Conservation (phyloP, 2,113 vertebrate species). For the Telmatochromis sp. region DNA sequence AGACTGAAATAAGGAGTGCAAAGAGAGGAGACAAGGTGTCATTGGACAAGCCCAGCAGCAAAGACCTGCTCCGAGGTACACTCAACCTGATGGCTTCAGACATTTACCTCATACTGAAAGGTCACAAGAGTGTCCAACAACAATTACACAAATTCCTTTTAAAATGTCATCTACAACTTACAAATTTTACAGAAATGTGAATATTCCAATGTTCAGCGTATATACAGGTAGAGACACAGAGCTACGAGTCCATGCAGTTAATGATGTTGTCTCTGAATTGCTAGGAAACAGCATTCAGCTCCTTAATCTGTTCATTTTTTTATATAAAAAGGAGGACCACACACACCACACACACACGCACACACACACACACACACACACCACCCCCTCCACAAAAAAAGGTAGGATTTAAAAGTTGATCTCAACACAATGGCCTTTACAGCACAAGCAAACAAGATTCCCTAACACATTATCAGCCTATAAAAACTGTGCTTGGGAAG, state of each 20-base stretch:
- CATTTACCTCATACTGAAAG: not conserved
- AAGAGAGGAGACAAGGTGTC: not conserved
- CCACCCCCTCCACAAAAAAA: not conserved
- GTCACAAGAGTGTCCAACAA: not conserved
- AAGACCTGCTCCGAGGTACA: not conserved
- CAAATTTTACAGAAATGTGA: not conserved
- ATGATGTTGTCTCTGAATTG: not conserved
- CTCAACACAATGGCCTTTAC: not conserved
- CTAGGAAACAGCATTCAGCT: not conserved
- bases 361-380: too few species aligned
- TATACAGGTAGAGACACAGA: not conserved
- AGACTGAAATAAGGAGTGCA: conserved; percentile 5
- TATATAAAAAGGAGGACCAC: not conserved
- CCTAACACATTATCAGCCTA: not conserved
- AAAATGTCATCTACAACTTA: not conserved
- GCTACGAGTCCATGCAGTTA: not conserved
- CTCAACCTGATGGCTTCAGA: not conserved
- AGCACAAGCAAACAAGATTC: not conserved
- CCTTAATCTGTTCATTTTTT: not conserved
- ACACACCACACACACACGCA: not conserved
- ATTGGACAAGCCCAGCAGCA: not conserved
- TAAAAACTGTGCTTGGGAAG: not conserved
- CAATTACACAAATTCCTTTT: not conserved
- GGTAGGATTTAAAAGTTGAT: not conserved
- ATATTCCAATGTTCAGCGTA: not conserved